Evolutionary conservation across 2,113 vertebrate species (phyloP).

Genomic region (Prinia subflava): DNA sequence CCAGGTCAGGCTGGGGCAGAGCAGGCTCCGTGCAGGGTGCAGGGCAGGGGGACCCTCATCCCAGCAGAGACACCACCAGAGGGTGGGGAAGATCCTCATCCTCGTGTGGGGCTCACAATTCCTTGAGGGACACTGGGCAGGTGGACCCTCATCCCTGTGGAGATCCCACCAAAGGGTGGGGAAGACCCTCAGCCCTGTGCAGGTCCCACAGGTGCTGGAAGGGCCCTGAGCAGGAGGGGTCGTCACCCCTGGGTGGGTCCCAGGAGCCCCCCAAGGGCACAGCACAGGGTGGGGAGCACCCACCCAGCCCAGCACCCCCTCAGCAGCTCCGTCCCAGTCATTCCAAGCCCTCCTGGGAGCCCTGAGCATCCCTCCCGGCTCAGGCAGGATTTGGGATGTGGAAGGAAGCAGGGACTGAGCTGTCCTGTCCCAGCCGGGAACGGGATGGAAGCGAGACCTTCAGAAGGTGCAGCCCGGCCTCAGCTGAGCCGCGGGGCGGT

Average conservation of each 20-base stretch:
- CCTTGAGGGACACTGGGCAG: not conserved
- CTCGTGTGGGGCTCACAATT: not conserved
- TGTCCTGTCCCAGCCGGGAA: fast-evolving
- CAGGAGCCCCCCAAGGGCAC: not conserved
- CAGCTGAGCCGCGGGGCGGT: not conserved
- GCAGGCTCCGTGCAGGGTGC: fast-evolving
- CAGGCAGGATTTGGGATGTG: fast-evolving
- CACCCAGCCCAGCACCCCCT: not conserved
- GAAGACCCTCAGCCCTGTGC: not conserved
- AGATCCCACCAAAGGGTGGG: not conserved
- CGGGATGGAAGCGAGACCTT: fast-evolving
- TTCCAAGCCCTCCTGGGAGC: fast-evolving
- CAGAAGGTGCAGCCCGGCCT: not conserved
- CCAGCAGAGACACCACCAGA: fast-evolving
- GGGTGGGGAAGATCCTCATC: not conserved
- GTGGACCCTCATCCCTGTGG: fast-evolving
- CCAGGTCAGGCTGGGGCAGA: slow-evolving; percentile 13
- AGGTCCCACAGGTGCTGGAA: too few species aligned
- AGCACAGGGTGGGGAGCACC: not conserved
- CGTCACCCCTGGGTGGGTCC: fast-evolving
- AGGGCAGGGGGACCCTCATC: not conserved
- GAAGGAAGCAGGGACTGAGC: fast-evolving
- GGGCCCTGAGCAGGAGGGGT: not conserved
- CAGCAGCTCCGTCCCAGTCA: not conserved
- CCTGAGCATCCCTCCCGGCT: fast-evolving